phyloP scores from a whole-genome alignment of 2,888 invertebrate species.

The Callyntrura guangdongensis region DNA sequence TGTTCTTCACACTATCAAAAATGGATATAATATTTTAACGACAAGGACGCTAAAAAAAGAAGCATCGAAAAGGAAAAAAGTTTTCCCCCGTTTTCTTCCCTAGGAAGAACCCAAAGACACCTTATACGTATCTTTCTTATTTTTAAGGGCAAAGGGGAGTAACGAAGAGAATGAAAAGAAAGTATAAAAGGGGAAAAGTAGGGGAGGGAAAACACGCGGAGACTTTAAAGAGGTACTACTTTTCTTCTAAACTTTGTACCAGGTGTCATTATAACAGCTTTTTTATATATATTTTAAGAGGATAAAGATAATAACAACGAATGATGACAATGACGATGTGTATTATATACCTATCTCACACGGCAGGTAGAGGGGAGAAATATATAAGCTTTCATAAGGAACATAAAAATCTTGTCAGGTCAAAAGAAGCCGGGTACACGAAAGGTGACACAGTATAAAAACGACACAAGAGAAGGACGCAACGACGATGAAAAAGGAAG shows the following conservation, averaged over 20 bases:
- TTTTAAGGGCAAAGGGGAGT: slow-evolving; percentile 17
- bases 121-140: slow-evolving; percentile 12
- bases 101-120: neutral
- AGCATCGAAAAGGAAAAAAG: neutral
- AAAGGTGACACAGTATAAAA: slow-evolving; percentile 19
- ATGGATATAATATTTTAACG: slow-evolving; percentile 20
- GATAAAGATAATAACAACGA: neutral
- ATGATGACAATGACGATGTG: slow-evolving; percentile 10
- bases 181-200: neutral
- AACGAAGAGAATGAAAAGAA: slow-evolving; percentile 24
- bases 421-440: neutral
- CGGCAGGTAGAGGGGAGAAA: no score
- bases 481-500: no score
- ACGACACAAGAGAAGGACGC: neutral
- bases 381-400: neutral
- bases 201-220: neutral
- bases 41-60: neutral
- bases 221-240: neutral
- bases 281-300: slow-evolving; percentile 4
- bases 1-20: neutral
- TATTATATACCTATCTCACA: no score
- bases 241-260: slow-evolving; percentile 3
- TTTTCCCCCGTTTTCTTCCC: slow-evolving; percentile 11
- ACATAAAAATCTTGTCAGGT: no score
- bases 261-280: slow-evolving; percentile 55